Evolutionary conservation across 2,113 vertebrate genomes (phyloP).

Genomic region (Hemicordylus capensis): DNA sequence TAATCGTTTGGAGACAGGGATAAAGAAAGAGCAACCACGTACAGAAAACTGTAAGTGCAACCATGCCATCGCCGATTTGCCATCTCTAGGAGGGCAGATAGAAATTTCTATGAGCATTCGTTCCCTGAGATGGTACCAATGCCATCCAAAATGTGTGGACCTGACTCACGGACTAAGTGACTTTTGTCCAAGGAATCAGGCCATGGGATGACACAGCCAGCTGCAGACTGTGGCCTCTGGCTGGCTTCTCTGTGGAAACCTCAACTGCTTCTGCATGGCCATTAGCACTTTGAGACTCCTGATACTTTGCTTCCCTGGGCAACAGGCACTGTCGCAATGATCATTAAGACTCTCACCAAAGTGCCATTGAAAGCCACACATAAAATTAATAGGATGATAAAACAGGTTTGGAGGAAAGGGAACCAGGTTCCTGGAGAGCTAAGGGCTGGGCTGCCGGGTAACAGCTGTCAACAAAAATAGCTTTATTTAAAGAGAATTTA

Average conservation of each 20-base stretch:
- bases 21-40: too few species aligned
- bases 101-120: too few species aligned
- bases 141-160: too few species aligned
- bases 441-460: background rate
- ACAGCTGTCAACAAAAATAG: constrained; percentile 30
- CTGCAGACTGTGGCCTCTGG: background rate
- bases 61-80: too few species aligned
- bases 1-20: too few species aligned
- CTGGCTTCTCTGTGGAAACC: constrained; percentile 27
- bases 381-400: constrained; percentile 15
- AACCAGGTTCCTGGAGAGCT: constrained; percentile 26
- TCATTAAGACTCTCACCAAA: constrained; percentile 33
- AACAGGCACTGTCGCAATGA: constrained; percentile 2
- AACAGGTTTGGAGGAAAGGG: constrained; percentile 11
- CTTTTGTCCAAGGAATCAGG: constrained; percentile 7
- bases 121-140: too few species aligned
- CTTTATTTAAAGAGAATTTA: background rate
- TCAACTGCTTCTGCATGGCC: constrained; percentile 43
- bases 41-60: too few species aligned
- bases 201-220: constrained; percentile 33
- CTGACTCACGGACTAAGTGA: too few species aligned
- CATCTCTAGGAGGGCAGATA: too few species aligned
- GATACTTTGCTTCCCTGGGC: constrained; percentile 47
- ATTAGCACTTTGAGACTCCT: constrained; percentile 51
- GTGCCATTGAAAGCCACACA: constrained; percentile 1